Conservation (phyloP, 2,797 vertebrate genomes). For the Malacoraja senta region DNA sequence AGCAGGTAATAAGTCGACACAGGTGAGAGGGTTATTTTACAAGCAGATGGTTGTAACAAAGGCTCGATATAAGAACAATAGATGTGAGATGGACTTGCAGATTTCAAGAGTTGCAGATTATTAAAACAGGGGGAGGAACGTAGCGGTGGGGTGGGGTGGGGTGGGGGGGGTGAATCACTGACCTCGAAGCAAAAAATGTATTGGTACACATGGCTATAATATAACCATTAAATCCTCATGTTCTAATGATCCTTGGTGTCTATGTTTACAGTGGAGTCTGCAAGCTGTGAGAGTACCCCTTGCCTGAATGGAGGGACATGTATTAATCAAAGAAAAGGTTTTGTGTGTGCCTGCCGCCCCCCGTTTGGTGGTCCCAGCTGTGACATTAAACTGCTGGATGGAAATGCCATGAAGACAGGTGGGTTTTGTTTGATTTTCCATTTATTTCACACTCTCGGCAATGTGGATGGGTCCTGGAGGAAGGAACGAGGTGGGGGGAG, state of each 20-base stretch:
- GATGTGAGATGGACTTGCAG: no score
- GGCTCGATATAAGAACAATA: no score
- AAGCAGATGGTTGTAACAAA: no score
- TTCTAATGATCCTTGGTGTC: not conserved
- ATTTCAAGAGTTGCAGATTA: no score
- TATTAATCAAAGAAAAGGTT: slow-evolving; percentile 50
- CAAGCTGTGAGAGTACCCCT: slow-evolving; percentile 52
- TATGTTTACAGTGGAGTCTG: slow-evolving; percentile 44
- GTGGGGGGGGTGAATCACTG: no score
- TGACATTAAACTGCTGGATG: slow-evolving; percentile 50
- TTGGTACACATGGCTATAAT: no score
- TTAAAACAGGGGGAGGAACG: no score
- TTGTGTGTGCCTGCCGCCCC: slow-evolving; percentile 62
- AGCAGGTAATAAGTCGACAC: no score
- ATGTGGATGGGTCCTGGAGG: not conserved
- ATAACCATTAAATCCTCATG: not conserved
- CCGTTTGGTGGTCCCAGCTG: slow-evolving; percentile 65
- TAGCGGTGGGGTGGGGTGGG: no score
- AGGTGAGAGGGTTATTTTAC: no score
- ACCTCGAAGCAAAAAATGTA: no score
- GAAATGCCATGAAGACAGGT: slow-evolving; percentile 53
- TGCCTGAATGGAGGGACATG: slow-evolving; percentile 68
- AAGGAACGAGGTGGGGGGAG: not conserved
- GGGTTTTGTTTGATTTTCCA: slow-evolving; percentile 42
- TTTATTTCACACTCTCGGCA: not conserved